Base-by-base conservation (phyloP, 2,797 vertebrate species). In the Arnoldichthys spilopterus region DNA sequence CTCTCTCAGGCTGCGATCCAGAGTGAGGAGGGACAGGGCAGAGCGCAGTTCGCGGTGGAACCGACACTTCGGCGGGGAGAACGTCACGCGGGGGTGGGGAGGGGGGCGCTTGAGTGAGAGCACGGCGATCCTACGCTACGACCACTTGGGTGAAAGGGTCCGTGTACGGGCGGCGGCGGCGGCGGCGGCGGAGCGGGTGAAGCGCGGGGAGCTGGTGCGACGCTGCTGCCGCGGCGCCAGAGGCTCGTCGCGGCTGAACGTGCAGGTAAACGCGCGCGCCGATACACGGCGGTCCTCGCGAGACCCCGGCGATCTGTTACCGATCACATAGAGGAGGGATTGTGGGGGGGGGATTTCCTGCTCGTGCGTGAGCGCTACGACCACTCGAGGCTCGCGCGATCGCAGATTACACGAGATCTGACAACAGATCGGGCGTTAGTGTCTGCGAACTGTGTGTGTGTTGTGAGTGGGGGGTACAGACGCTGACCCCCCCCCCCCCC, bases 111-210 rank as follows among this genome's bases (percentile, higher is more conserved):
- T 3, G 34, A 37, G 34, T 8, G 34, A n/a, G n/a, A n/a, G n/a
- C n/a, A n/a, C n/a, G n/a, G n/a, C n/a, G n/a, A n/a, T n/a, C n/a
- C n/a, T n/a, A n/a, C n/a, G n/a, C n/a, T n/a, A n/a, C n/a, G n/a
- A n/a, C n/a, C n/a, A n/a, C n/a, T n/a, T n/a, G n/a, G n/a, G 73
- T 73, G 63, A 76, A 59, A 28, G 77, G 73, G 73, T 66, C 69
- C 6, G 47, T 32, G 32, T 3, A 28, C n/a, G n/a, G n/a, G n/a
- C n/a, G n/a, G n/a, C n/a, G n/a, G n/a, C n/a, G n/a, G n/a, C n/a
- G n/a, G n/a, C n/a, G n/a, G 53, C 40, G 34, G 16, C 13, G 49
- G 3, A 9, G 34, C 30, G 67, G 12, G 13, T 3, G 61, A 16
- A 30, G 28, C 81, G 69, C 30, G 72, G 30, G 67, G 61, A 72